Base-by-base conservation (phyloP, 2,797 vertebrate species). In the Crenuchus spilurus region DNA sequence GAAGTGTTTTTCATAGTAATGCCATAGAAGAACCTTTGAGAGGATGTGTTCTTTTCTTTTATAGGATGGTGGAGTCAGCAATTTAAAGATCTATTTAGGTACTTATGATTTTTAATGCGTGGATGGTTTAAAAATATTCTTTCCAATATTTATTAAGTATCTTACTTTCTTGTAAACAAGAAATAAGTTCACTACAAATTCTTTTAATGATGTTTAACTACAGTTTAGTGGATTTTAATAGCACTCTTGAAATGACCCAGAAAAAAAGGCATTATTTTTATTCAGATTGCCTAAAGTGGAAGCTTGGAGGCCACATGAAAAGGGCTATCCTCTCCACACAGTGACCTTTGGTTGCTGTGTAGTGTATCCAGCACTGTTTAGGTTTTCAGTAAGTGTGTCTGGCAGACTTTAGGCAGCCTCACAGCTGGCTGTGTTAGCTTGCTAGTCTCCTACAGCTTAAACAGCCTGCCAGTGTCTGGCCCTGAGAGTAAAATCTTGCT, bases 381-480 rank as follows among this genome's bases (percentile, higher is more conserved):
- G 49, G 70, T 33, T 57, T 67, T 73, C 61, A 69, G 72, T 64
- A 66, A 72, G 31, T 35, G 44, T 60, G 69, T 76, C 62, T 79
- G 80, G 71, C 79, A 67, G 52, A 13, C 33, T 39, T 30, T 48
- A n/a, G 13, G 61, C 42, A 69, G 51, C 39, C 70, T 70, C 48
- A 35, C 33, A 66, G 49, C 66, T 65, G 60, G 69, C 60, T 33
- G 63, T 51, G 51, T 37, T 69, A 35, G 48, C 71, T 44, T 41
- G 24, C 30, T 52, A 5, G 26, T 46, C 51, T 58, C 54, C 70
- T 52, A 1, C 37, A 58, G 66, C 58, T 72, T 6, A 30, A 74
- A 81, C 72, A 77, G 78, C 69, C 58, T 44, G 63, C 39, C 65
- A 52, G 70, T 79, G 75, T 82, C 77, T 78, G 39, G 75, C 73